Conservation (phyloP, 2,888 invertebrate species). For the Halictus quadricinctus region DNA sequence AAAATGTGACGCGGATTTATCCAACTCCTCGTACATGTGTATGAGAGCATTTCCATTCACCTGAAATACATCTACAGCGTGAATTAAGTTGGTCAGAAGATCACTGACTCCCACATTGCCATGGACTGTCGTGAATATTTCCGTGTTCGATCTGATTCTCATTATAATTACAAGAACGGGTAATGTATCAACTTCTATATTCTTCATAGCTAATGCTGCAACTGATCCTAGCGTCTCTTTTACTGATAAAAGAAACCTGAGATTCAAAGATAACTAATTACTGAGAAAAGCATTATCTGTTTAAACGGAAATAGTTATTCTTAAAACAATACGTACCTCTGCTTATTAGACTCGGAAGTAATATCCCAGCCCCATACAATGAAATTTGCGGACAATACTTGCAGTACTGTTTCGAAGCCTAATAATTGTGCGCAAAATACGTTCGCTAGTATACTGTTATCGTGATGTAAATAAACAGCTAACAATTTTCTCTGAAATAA, state of each 20-base stretch:
- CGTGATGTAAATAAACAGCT: constrained; percentile 98
- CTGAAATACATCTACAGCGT: constrained; percentile 92
- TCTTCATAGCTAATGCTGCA: constrained; percentile 92
- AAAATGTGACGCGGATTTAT: constrained; percentile 45
- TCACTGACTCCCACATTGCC: constrained; percentile 96
- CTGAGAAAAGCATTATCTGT: constrained; percentile 1
- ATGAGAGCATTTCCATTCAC: constrained; percentile 56
- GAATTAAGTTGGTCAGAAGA: constrained; percentile 92
- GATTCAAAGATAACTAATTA: constrained; percentile 37
- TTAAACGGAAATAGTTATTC: constrained; percentile 17
- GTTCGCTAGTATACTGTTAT: constrained; percentile 96
- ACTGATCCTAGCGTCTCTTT: constrained; percentile 90
- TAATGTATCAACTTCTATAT: constrained; percentile 92
- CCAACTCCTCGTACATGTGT: background rate
- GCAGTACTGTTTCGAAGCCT: constrained; percentile 95
- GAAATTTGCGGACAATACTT: constrained; percentile 94
- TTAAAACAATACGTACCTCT: constrained; percentile 84
- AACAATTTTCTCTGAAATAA: constrained; percentile 92
- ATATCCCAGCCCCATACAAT: constrained; percentile 99
- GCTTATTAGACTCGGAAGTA: constrained; percentile 93
- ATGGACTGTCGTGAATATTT: constrained; percentile 94
- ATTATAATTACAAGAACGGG: constrained; percentile 95
- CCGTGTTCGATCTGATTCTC: constrained; percentile 93
- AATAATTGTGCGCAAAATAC: constrained; percentile 98
- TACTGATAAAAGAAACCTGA: constrained; percentile 90